Evolutionary conservation across 1,140 invertebrate species (phyloP), one percentile per base, ranked within the genome.

Genomic region (Fopius arisanus): DNA sequence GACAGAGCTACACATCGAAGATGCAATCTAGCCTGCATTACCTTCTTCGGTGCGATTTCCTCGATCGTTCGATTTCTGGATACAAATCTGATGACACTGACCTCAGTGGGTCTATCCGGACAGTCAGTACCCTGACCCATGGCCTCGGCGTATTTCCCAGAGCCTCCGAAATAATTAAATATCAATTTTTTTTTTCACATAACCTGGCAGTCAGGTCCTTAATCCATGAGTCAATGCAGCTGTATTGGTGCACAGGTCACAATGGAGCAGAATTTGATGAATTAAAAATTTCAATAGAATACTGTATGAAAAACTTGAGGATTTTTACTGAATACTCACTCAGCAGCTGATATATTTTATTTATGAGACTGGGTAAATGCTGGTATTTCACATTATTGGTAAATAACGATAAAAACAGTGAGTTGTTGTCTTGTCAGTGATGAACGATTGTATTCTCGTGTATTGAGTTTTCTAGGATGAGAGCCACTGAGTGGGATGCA

Each of bases 31-130:
- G 33, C 33, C 3, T 26, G 31, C 28, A 43, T 68, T 81, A 88
- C 87, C 85, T 88, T 88, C 82, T 87, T 88, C 7, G 87, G 87
- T n/a, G 85, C 85, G 69, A 88, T 88, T 77, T 88, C 86, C 67
- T 88, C 87, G 26, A 88, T 86, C 7, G 86, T 88, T 10, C 78
- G 85, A 80, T 88, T 88, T 19, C 86, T 81, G 0, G 87, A 87
- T n/a, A 88, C 87, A 65, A 88, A 88, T 80, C 83, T 81, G 43
- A 88, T 88, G 48, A 88, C 87, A 76, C 87, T 88, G 76, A 88
- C 87, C 74, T 88, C 86, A 29, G 84, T 83, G 3, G 86, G 85
- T 66, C 86, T 80, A 65, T 88, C 85, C 6, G 83, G 78, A 62
- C 86, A 88, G 70, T 87, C 86, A 26, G 87, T 88, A 66, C 87